These are phyloP conservation scores for Temnothorax longispinosus DNA, from an alignment of 1,140 invertebrate species.

Conservation along the genomic window DNA sequence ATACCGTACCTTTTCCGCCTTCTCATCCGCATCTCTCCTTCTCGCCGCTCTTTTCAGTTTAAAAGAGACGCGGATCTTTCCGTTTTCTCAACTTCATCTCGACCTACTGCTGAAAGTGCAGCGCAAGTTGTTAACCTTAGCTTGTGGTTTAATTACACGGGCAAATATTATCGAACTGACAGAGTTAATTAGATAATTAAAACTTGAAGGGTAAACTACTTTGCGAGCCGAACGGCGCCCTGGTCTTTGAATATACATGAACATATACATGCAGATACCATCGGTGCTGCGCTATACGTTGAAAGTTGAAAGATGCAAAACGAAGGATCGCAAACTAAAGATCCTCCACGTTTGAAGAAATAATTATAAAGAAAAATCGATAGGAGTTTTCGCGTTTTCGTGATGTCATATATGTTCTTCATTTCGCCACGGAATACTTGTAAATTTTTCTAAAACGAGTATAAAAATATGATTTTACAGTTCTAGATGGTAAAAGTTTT, in stretches of 20 bases:
- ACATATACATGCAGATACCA: slow-evolving; percentile 17
- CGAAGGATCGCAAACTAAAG: slow-evolving; percentile 43
- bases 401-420: background rate
- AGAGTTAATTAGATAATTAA: slow-evolving; percentile 82
- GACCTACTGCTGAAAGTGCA: slow-evolving; percentile 68
- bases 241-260: slow-evolving; percentile 54
- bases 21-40: background rate
- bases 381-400: background rate
- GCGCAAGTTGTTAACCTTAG: slow-evolving; percentile 72
- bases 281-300: slow-evolving; percentile 14
- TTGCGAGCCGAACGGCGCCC: slow-evolving; percentile 53
- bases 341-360: slow-evolving; percentile 16
- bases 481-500: background rate
- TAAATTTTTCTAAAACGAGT: background rate
- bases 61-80: slow-evolving; percentile 41
- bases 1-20: background rate
- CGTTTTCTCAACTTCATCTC: slow-evolving; percentile 47
- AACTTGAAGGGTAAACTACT: slow-evolving; percentile 80
- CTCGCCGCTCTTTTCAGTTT: background rate
- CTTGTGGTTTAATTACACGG: slow-evolving; percentile 78
- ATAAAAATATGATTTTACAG: slow-evolving; percentile 2
- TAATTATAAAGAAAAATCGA: slow-evolving; percentile 11
- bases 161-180: slow-evolving; percentile 81
- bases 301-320: slow-evolving; percentile 43
- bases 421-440: background rate